Conservation (phyloP, 2,797 vertebrate genomes). For the Parauchenoglanis punctatus region DNA sequence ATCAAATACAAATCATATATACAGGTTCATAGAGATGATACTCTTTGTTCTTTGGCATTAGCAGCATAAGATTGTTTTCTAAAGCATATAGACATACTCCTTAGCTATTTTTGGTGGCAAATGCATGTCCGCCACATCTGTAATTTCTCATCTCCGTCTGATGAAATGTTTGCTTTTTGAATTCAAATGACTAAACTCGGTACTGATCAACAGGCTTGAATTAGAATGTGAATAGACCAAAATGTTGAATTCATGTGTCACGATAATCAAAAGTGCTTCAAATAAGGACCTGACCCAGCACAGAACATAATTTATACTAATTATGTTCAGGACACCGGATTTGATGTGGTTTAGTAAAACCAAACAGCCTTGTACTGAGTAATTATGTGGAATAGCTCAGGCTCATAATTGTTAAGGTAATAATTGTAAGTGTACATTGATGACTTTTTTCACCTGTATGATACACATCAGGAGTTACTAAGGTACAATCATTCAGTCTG, state of each 20-base stretch:
- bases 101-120: constrained; percentile 12
- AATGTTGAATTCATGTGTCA: constrained; percentile 29
- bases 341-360: constrained; percentile 28
- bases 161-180: constrained; percentile 24
- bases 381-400: constrained; percentile 33
- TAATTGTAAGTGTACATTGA: constrained; percentile 14
- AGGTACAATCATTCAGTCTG: constrained; percentile 25
- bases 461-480: constrained; percentile 19
- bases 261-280: constrained; percentile 43
- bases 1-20: constrained; percentile 30
- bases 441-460: neutral
- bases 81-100: constrained; percentile 1
- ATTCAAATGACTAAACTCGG: neutral
- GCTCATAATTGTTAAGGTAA: constrained; percentile 15
- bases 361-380: constrained; percentile 33
- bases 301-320: neutral
- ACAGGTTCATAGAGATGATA: constrained; percentile 20
- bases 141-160: constrained; percentile 15
- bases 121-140: constrained; percentile 26
- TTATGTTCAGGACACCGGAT: constrained; percentile 40
- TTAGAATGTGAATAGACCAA: constrained; percentile 33
- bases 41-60: constrained; percentile 12
- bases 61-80: constrained; percentile 34
- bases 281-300: constrained; percentile 38
- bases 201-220: constrained; percentile 13